Conservation (phyloP, 1,140 invertebrate species). For the Prorops nasuta region DNA sequence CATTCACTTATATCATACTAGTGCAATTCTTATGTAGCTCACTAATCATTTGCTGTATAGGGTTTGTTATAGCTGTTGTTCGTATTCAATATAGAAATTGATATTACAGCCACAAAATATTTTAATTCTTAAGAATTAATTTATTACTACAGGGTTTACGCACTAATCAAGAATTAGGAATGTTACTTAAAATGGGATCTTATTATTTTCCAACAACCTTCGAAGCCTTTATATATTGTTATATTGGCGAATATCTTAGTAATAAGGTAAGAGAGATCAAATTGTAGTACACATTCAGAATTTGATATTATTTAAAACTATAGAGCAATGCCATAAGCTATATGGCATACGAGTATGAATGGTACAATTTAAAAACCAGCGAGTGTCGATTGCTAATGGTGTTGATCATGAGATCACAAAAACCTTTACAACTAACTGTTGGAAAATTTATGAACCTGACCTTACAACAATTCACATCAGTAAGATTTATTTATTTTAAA, state of each 20-base stretch:
- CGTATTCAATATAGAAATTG: too few relatives aligned
- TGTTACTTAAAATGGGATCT: background rate
- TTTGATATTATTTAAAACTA: too few relatives aligned
- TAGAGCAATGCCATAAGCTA: slow-evolving; percentile 11
- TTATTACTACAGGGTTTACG: background rate
- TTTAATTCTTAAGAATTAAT: too few relatives aligned
- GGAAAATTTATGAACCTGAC: background rate
- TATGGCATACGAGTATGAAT: slow-evolving; percentile 9
- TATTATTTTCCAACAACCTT: background rate
- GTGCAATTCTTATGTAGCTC: slow-evolving; percentile 19
- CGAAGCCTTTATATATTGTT: slow-evolving; percentile 23
- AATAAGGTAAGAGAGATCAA: slow-evolving; percentile 19
- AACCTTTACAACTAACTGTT: background rate
- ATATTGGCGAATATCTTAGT: slow-evolving; percentile 20
- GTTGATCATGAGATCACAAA: background rate
- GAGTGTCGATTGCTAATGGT: background rate
- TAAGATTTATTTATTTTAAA: too few relatives aligned
- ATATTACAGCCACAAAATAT: too few relatives aligned
- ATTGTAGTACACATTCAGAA: too few relatives aligned
- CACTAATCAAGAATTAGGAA: background rate
- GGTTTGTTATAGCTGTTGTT: slow-evolving; percentile 18
- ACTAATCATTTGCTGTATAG: slow-evolving; percentile 14
- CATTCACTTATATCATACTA: slow-evolving; percentile 19
- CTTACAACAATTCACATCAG: background rate
- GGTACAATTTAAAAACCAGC: slow-evolving; percentile 16